A percentile compares a stretch with the other conserved stretches of the same genome.
Evolutionary conservation across 1,140 invertebrate species (phyloP).

Genomic region (Xylocopa sonorina): DNA sequence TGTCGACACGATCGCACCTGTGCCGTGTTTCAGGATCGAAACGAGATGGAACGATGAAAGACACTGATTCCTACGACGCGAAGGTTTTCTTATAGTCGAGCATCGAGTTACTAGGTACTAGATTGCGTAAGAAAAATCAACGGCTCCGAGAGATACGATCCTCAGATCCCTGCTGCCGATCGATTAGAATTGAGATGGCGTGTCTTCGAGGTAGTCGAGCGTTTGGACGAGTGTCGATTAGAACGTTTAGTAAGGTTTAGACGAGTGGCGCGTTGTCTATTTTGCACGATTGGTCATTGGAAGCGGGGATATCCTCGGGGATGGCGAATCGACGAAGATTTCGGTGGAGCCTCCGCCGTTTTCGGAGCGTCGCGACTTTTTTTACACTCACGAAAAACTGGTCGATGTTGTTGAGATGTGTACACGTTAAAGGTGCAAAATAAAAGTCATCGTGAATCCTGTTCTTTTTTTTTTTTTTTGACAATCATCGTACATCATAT

Average conservation of each 20-base stretch:
- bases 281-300: background rate
- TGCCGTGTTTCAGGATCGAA: background rate
- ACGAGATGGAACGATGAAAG: background rate
- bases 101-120: constrained; percentile 22
- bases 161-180: too few relatives aligned
- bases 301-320: background rate
- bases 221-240: background rate
- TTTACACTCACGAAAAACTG: constrained; percentile 58
- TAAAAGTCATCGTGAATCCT: constrained; percentile 54
- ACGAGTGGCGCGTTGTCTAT: background rate
- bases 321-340: background rate
- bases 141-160: background rate
- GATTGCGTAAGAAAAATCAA: constrained; percentile 9
- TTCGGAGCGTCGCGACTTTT: constrained; percentile 56
- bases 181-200: background rate
- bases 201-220: background rate
- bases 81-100: background rate
- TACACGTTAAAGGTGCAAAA: constrained; percentile 68
- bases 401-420: constrained; percentile 70
- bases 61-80: constrained; percentile 1
- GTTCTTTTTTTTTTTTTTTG: background rate
- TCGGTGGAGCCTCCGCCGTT: constrained; percentile 2
- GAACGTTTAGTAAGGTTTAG: too few relatives aligned
- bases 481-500: too few relatives aligned
- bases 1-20: background rate